These are phyloP conservation scores for Caenorhabditis auriculariae DNA, from an alignment of 2,888 invertebrate species.

Conservation along the genomic window DNA sequence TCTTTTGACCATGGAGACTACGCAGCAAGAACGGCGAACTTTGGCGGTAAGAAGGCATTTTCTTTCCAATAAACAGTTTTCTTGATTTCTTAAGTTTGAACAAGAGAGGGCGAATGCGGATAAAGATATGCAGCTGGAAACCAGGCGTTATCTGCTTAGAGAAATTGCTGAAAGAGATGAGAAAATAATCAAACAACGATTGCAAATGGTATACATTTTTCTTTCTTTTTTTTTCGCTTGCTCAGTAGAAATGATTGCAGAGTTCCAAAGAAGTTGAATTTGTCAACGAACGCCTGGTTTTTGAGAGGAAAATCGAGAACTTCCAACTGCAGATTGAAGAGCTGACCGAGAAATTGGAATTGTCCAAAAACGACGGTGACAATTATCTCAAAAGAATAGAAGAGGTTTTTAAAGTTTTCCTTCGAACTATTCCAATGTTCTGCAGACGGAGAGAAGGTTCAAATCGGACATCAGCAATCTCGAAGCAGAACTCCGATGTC, in stretches of 20 bases:
- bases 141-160: slow-evolving; percentile 34
- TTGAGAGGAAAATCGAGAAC: slow-evolving; percentile 5
- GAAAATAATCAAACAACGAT: slow-evolving; percentile 37
- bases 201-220: slow-evolving; percentile 33
- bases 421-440: not conserved
- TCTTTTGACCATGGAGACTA: slow-evolving; percentile 8
- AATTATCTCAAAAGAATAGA: slow-evolving; percentile 11
- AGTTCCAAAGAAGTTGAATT: slow-evolving; percentile 19
- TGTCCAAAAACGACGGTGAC: slow-evolving; percentile 6
- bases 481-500: slow-evolving; percentile 18
- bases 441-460: slow-evolving; percentile 11
- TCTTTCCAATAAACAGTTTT: not conserved
- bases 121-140: slow-evolving; percentile 20
- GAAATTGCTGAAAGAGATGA: slow-evolving; percentile 49
- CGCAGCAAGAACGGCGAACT: slow-evolving; percentile 18
- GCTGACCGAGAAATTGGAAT: slow-evolving; percentile 13
- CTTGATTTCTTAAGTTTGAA: slow-evolving; percentile 22
- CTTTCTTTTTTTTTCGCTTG: not conserved
- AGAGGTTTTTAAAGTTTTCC: slow-evolving; percentile 1
- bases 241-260: not conserved
- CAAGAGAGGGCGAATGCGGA: slow-evolving; percentile 24
- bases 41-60: slow-evolving; percentile 9
- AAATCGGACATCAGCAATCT: slow-evolving; percentile 19
- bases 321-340: slow-evolving; percentile 8
- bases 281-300: slow-evolving; percentile 15